Base-by-base conservation (phyloP, 2,113 vertebrate species). In the Mystacornis crossleyi region DNA sequence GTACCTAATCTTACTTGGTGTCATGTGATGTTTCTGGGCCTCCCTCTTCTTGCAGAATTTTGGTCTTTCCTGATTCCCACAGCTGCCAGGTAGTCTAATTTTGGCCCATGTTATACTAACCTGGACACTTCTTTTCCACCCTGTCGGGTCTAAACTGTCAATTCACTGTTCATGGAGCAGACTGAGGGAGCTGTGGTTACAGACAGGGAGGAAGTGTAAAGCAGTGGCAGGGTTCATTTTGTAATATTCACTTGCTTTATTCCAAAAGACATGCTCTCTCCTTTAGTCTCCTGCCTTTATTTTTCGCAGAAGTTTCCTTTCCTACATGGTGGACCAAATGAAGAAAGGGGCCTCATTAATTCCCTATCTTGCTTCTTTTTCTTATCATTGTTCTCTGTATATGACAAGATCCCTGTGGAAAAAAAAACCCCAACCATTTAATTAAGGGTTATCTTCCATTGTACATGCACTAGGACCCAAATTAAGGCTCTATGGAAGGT, bases 291-390 rank as follows among this genome's bases (percentile, higher is more conserved):
- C 17, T 57, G 51, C 45, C 29, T 69, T 88, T 88, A 28, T 25
- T 94, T 81, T 86, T 90, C 24, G 4, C 58, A 80, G 71, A 95
- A 88, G 40, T 80, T 77, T 72, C 2, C 20, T 87, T 80, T 95
- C 70, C 50, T 86, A 36, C 42, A 21, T 6, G 29, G 50, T 34
- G 34, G 48, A 81, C 43, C n/a, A 92, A 72, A 67, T 38, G 36
- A 82, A 94, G 58, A 26, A 57, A 88, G 45, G 12, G 89, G 19
- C 36, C 21, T 88, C 70, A 65, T 85, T 82, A 92, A 66, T 90
- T 82, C 40, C 31, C 33, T 61, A 0, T 75, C 55, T 74, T 47
- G 10, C 43, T 81, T 26, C 34, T 86, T 82, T 71, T 92, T 73
- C 40, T 90, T 92, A 65, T 72, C 2, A 0, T 45, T 65, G 17